Percentiles rank a stretch among this genome's conserved stretches.
Evolutionary conservation across 1,140 invertebrate species (phyloP).

Genomic region (Listronotus bonariensis): DNA sequence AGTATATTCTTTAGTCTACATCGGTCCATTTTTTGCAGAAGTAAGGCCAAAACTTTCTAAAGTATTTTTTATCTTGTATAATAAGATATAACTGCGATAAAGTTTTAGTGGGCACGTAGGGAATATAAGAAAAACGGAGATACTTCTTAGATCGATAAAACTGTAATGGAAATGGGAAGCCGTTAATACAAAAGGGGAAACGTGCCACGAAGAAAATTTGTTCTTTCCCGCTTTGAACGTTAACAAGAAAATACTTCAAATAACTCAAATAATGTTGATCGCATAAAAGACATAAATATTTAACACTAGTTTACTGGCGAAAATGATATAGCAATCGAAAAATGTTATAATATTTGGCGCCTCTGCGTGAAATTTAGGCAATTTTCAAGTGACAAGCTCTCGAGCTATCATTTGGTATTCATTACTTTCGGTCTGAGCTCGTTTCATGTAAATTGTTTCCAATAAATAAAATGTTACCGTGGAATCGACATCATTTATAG

Average conservation of each 20-base stretch:
- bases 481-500: conserved; percentile 1
- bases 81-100: conserved; percentile 22
- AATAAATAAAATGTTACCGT: conserved; percentile 20
- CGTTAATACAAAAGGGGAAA: conserved; percentile 33
- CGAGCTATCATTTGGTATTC: conserved; percentile 25
- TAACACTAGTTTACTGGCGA: conserved; percentile 16
- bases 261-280: conserved; percentile 22
- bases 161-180: conserved; percentile 35
- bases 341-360: neutral
- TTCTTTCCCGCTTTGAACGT: conserved; percentile 23
- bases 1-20: too few species aligned
- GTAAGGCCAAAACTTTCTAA: neutral
- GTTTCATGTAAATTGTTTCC: conserved; percentile 23
- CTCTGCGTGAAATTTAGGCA: conserved; percentile 1
- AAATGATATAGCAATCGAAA: conserved; percentile 1
- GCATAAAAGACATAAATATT: conserved; percentile 27
- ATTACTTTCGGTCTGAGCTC: conserved; percentile 25
- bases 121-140: conserved; percentile 34
- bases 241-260: conserved; percentile 33
- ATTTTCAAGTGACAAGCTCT: conserved; percentile 26
- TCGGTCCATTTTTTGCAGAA: neutral
- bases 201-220: conserved; percentile 29
- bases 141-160: conserved; percentile 31
- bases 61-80: conserved; percentile 18
- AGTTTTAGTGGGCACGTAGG: conserved; percentile 20